Percentiles rank a stretch among this genome's conserved stretches.
Evolutionary conservation across 23 tunicate genomes (phyloP).

Genomic region (Ascidia mentula): DNA sequence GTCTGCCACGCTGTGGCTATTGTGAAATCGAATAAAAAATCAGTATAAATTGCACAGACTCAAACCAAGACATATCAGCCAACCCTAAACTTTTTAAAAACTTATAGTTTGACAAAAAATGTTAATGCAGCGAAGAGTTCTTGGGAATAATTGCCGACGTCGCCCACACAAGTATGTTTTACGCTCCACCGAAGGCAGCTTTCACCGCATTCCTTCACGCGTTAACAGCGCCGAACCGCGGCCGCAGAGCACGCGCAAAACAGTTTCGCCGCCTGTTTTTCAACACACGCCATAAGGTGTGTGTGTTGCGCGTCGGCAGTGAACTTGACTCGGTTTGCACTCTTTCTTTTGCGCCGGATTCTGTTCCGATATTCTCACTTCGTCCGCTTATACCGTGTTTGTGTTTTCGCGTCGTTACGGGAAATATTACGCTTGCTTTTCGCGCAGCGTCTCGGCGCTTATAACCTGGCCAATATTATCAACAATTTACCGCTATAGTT

Average conservation of each 20-base stretch:
- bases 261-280: not conserved
- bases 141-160: too few species aligned
- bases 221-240: slow-evolving; percentile 1
- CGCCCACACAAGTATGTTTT: not conserved
- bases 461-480: not conserved
- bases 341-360: not conserved
- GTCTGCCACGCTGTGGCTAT: slow-evolving; percentile 9
- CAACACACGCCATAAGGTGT: not conserved
- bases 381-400: too few species aligned
- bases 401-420: not conserved
- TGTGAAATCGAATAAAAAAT: too few species aligned
- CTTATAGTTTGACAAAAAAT: too few species aligned
- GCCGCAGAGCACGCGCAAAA: not conserved
- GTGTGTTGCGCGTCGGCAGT: not conserved
- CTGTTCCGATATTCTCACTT: not conserved
- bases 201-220: slow-evolving; percentile 27
- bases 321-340: not conserved
- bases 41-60: too few species aligned
- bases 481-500: too few species aligned
- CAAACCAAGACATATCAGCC: too few species aligned
- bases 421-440: not conserved
- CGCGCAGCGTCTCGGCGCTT: not conserved
- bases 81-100: too few species aligned
- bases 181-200: not conserved
- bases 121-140: too few species aligned